Evolutionary conservation across 2,797 vertebrate genomes (phyloP).

Genomic region (Acrossocheilus fasciatus): DNA sequence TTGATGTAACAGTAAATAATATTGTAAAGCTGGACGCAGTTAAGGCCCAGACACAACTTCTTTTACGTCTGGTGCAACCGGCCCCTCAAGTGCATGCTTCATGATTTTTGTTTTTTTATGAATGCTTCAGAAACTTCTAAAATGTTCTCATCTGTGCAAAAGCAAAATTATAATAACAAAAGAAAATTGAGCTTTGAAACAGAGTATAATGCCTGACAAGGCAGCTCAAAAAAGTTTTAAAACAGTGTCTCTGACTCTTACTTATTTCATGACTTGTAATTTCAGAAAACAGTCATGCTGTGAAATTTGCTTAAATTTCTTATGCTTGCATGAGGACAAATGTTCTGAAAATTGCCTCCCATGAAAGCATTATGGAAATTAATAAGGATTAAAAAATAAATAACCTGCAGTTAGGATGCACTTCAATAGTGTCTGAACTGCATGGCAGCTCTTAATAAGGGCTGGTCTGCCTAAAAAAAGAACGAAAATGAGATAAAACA

Average conservation of each 20-base stretch:
- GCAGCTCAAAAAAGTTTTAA: not conserved
- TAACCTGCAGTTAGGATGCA: slow-evolving; percentile 19
- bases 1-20: no score
- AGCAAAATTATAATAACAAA: no score
- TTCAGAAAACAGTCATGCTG: not conserved
- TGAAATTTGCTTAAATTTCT: not conserved
- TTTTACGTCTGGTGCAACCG: no score
- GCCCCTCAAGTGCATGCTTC: no score
- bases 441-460: not conserved
- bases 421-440: slow-evolving; percentile 5
- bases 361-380: slow-evolving; percentile 7
- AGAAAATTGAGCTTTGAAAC: not conserved
- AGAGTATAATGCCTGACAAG: not conserved
- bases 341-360: not conserved
- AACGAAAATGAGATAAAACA: not conserved
- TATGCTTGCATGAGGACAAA: not conserved
- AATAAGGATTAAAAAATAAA: slow-evolving; percentile 20
- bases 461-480: not conserved
- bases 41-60: no score
- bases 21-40: no score
- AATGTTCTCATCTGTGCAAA: no score
- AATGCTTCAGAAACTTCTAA: no score
- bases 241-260: not conserved
- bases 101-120: no score
- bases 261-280: not conserved